Evolutionary conservation across 2,113 vertebrate genomes (phyloP).

Genomic region (Cyanoramphus novaezelandiae): DNA sequence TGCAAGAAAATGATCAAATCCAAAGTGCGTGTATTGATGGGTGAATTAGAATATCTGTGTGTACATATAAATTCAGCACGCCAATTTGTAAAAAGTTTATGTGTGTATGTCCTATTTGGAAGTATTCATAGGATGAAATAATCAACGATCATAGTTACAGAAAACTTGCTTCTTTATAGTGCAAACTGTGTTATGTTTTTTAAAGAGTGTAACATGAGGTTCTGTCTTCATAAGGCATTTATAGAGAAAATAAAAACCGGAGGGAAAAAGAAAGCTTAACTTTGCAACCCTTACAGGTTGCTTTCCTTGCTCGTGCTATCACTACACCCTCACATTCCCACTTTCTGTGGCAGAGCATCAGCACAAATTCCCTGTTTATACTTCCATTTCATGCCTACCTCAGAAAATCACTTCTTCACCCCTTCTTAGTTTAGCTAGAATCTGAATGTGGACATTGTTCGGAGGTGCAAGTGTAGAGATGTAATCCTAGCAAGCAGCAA

Average conservation of each 20-base stretch:
- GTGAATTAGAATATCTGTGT: neutral
- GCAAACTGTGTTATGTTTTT: neutral
- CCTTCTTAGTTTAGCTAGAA: neutral
- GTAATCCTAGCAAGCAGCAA: neutral
- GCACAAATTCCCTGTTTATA: neutral
- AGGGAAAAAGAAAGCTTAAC: neutral
- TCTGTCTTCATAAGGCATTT: neutral
- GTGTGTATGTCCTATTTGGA: neutral
- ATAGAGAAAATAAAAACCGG: neutral
- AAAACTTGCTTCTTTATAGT: neutral
- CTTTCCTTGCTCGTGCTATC: neutral
- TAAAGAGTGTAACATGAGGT: neutral
- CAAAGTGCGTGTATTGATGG: neutral
- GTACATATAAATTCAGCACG: neutral
- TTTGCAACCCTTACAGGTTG: neutral
- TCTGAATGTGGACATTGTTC: neutral
- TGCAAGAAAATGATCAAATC: neutral
- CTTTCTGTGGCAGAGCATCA: neutral
- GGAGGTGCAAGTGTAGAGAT: neutral
- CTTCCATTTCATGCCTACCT: neutral
- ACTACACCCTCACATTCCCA: neutral
- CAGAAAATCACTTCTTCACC: neutral
- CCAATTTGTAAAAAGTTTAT: neutral
- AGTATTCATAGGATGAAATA: neutral
- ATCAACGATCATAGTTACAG: neutral